Evolutionary conservation across 2,797 vertebrate genomes (phyloP), one percentile per base, ranked within the genome.

Genomic region (Macropodus opercularis): DNA sequence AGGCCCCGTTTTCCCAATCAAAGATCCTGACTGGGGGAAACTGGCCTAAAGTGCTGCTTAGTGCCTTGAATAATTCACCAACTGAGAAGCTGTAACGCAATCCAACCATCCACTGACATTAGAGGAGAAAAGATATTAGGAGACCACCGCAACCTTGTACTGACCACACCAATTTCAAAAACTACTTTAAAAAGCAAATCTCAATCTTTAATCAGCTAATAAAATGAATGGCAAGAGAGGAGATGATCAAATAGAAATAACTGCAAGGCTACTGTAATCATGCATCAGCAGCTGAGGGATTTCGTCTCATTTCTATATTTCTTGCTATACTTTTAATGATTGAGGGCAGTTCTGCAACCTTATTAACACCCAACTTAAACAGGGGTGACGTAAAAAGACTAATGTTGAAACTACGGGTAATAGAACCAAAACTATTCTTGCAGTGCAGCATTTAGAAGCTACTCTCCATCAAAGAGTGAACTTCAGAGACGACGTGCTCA

Each of bases 1-100:
- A 83, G 83, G 65, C 83, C 79, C 83, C 79, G 76, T 91, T 90
- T 90, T 86, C 72, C 69, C 90, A 90, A 93, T 93, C 91, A 93
- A 93, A 93, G 89, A 86, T 72, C 63, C 71, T 64, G 47, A 88
- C 81, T 79, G 84, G 81, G 83, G 70, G 79, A 81, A 87, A 86
- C 72, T 72, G 79, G 82, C 85, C 87, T 78, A 88, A 89, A 79
- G 85, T 87, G 90, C 84, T 89, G 77, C 89, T 92, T 88, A 91
- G 81, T 60, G 72, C 62, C 76, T 83, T 93, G 88, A 93, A 93
- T 93, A 90, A 93, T 93, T 93, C 87, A 93, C 84, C 83, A 72
- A 36, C 50, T 11, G 46, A 73, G 84, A 88, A 87, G 86, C 89
- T 77, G 81, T 86, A 80, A 72, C 75, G 77, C 59, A 68, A 77